Conservation (phyloP, 2,797 vertebrate genomes). For the Hafferia zeledoni region DNA sequence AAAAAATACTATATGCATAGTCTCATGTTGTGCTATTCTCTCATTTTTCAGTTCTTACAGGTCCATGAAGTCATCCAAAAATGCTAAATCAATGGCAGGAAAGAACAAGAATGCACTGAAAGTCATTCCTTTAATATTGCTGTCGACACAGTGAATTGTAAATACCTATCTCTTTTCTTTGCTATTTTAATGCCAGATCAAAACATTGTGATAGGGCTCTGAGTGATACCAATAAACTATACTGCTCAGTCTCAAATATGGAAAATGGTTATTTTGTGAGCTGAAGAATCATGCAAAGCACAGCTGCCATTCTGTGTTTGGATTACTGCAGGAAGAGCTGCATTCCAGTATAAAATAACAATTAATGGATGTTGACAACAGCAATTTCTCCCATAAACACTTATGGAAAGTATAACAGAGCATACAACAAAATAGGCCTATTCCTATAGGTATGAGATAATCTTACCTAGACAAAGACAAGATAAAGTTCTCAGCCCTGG, state of each 20-base stretch:
- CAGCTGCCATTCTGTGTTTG: neutral
- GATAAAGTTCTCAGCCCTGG: neutral
- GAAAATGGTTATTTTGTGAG: neutral
- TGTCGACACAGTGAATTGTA: neutral
- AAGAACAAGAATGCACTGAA: neutral
- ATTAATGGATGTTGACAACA: neutral
- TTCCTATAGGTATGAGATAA: neutral
- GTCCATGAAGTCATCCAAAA: neutral
- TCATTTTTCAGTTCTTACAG: neutral
- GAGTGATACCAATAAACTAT: neutral
- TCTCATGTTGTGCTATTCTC: neutral
- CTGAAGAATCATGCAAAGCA: neutral
- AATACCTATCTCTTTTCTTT: neutral
- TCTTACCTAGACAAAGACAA: neutral
- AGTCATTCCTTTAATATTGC: neutral
- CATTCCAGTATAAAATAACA: neutral
- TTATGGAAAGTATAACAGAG: neutral
- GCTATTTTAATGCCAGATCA: neutral
- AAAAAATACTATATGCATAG: neutral
- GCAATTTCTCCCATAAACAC: neutral
- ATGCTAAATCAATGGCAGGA: neutral
- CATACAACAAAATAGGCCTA: neutral
- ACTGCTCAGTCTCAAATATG: neutral
- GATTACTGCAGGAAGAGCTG: neutral
- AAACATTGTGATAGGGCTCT: neutral